Evolutionary conservation across 2,797 vertebrate species (phyloP).

Genomic region (Acridotheres tristis): DNA sequence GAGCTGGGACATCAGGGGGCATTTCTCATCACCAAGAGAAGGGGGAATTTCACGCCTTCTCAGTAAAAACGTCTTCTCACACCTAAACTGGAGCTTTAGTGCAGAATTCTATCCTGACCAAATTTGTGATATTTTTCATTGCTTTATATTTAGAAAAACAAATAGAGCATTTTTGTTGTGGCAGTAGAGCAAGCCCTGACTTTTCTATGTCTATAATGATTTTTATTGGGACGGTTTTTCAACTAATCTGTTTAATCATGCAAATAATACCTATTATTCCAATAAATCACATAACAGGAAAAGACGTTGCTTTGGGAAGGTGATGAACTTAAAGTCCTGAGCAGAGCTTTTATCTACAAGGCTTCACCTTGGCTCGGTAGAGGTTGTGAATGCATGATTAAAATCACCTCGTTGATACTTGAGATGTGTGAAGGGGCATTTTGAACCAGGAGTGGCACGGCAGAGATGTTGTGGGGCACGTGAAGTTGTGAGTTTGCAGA

Average conservation of each 20-base stretch:
- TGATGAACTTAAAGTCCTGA: neutral
- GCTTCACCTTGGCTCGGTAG: neutral
- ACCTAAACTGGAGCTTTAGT: conserved; percentile 27
- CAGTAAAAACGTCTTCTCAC: conserved; percentile 39
- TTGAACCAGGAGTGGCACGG: neutral
- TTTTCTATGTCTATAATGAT: conserved; percentile 5
- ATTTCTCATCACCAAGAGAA: conserved; percentile 46
- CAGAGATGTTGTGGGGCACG: fast-evolving
- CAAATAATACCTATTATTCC: conserved; percentile 21
- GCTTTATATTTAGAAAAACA: conserved; percentile 61
- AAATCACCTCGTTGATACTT: neutral
- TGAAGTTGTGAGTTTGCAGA: neutral
- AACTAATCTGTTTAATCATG: neutral
- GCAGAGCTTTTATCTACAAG: neutral
- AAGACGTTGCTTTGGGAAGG: neutral
- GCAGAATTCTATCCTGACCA: conserved; percentile 18
- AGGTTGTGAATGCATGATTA: neutral
- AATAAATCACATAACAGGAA: conserved; percentile 5
- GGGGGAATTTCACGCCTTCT: conserved; percentile 32
- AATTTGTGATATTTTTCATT: conserved; percentile 47
- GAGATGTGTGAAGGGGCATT: neutral
- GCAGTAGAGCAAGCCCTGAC: conserved; percentile 10
- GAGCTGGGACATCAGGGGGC: conserved; percentile 57
- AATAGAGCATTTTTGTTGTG: conserved; percentile 46
- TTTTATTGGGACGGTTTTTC: conserved; percentile 32